Conservation (phyloP, 2,797 vertebrate genomes). For the Heteromormyrus szaboi region DNA sequence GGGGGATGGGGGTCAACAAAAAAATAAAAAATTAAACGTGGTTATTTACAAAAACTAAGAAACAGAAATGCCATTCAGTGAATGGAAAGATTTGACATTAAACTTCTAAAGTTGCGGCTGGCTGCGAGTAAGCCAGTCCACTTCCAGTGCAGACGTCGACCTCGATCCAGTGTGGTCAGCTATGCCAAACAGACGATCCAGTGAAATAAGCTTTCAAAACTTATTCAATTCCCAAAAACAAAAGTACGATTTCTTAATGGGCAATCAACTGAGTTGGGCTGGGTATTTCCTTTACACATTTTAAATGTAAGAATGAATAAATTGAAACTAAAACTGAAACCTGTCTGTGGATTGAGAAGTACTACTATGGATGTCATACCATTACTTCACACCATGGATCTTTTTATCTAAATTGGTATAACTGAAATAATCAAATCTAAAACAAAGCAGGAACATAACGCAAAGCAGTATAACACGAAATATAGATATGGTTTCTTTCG, state of each 20-base stretch:
- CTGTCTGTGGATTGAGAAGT: not conserved
- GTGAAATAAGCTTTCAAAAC: not conserved
- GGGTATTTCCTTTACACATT: not conserved
- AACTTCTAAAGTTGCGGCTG: slow-evolving; percentile 36
- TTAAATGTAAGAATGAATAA: not conserved
- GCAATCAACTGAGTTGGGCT: not conserved
- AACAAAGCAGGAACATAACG: not conserved
- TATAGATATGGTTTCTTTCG: not conserved
- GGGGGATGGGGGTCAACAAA: not conserved
- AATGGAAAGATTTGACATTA: slow-evolving; percentile 31
- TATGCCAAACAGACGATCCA: slow-evolving; percentile 2
- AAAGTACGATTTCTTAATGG: not conserved
- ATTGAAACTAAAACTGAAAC: not conserved
- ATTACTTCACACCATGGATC: not conserved
- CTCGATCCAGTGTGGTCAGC: not conserved
- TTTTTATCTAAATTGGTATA: not conserved
- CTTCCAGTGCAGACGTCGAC: not conserved
- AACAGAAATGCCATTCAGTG: slow-evolving; percentile 26
- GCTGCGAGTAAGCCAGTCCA: slow-evolving; percentile 30
- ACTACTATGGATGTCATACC: not conserved
- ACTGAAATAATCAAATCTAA: not conserved
- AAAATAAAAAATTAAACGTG: not conserved
- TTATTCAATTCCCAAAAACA: not conserved
- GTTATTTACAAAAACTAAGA: not conserved
- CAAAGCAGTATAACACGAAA: not conserved